Conservation (phyloP, 2,888 invertebrate species). For the Exocentrus adspersus region DNA sequence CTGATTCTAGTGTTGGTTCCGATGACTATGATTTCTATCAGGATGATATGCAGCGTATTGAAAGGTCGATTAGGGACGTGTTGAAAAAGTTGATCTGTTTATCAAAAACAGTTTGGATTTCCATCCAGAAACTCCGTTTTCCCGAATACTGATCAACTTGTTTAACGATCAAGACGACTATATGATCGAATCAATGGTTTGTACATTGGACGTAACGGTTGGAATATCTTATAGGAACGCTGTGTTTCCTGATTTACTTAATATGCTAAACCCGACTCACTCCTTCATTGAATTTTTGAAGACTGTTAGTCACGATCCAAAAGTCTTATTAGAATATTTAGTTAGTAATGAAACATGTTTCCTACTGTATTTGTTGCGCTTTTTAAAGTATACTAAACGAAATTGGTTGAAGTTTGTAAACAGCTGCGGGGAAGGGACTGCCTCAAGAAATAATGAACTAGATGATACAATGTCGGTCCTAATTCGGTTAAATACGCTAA, state of each 20-base stretch:
- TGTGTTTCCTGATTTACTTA: constrained; percentile 81
- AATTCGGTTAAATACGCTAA: constrained; percentile 80
- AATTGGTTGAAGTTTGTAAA: constrained; percentile 86
- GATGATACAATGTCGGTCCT: constrained; percentile 88
- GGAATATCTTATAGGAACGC: constrained; percentile 86
- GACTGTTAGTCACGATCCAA: constrained; percentile 83
- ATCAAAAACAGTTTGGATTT: constrained; percentile 84
- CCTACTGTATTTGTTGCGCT: constrained; percentile 82
- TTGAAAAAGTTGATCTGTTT: constrained; percentile 83
- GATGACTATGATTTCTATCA: constrained; percentile 88
- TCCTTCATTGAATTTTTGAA: constrained; percentile 89
- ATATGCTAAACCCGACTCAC: constrained; percentile 84
- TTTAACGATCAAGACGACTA: constrained; percentile 93
- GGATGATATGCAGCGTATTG: constrained; percentile 90
- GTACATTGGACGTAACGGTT: constrained; percentile 87
- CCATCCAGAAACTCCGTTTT: constrained; percentile 87
- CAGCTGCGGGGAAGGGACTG: constrained; percentile 72
- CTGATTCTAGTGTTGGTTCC: constrained; percentile 84
- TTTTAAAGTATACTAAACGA: constrained; percentile 83
- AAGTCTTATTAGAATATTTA: constrained; percentile 83
- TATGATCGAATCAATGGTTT: constrained; percentile 91
- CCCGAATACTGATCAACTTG: constrained; percentile 87
- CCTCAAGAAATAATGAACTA: constrained; percentile 66
- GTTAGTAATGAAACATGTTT: constrained; percentile 94
- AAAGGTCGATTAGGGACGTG: constrained; percentile 85